Evolutionary conservation across 2,797 vertebrate genomes (phyloP), one percentile per base, ranked within the genome.

Genomic region (Sciurus vulgaris): DNA sequence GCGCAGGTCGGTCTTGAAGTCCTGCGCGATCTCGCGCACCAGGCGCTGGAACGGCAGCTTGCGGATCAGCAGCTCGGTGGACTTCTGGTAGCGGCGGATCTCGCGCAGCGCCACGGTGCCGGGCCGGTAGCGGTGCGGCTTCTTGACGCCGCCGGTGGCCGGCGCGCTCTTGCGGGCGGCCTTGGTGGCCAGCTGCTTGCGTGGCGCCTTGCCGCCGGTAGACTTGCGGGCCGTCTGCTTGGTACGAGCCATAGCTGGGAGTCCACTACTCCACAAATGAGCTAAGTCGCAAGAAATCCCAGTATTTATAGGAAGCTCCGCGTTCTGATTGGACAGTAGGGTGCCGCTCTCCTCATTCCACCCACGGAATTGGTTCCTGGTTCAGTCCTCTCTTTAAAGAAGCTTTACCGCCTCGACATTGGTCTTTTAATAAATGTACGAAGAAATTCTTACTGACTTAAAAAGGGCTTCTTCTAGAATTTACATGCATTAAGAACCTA

Each of bases 71-170:
- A 99, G 95, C 97, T 98, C 98, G 0, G 98, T 98, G 0, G 98
- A 99, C 93, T 99, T 99, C 97, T 99, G 98, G 94, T 98, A 99
- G 88, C 98, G 98, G 7, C 98, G 98, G 93, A 99, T 99, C 94
- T 99, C 98, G 79, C 98, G 96, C 94, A 96, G 65, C 2, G 96
- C 98, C n/a, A 98, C 98, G 14, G 98, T 99, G 47, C 98, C 98
- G 1, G 98, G 98, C 24, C 38, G 38, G 38, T 38, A 38, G 38
- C 38, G 38, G 38, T 38, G 38, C 3, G 38, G 38, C 38, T 38
- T 98, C 91, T 98, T 99, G 99, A 67, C 63, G 3, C 63, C 63
- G 28, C 63, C 99, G 99, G 99, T 99, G 33, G 63, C 63, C 98
- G 99, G 84, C 99, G 99, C 98, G 41, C 93, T 95, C 4, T 86